A percentile compares a stretch with the other conserved stretches of the same genome.
Evolutionary conservation across 2,113 vertebrate genomes (phyloP).

Genomic region (Scomber scombrus): DNA sequence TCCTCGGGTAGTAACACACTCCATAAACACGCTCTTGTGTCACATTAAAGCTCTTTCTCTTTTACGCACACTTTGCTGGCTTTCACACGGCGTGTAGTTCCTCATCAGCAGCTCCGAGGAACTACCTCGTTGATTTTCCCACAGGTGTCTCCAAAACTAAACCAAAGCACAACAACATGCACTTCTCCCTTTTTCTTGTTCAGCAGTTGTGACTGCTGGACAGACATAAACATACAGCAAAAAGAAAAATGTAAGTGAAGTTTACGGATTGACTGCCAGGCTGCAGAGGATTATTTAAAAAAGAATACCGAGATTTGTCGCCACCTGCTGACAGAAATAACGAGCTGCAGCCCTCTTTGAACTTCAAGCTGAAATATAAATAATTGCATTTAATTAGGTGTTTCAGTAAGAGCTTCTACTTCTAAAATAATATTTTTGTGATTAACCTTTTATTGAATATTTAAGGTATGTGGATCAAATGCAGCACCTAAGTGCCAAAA

Average conservation of each 20-base stretch:
- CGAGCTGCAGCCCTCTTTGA: neutral
- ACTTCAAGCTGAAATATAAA: no score
- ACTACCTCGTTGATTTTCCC: slow-evolving; percentile 43
- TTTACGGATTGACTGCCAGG: neutral
- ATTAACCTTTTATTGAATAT: neutral
- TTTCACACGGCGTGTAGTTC: slow-evolving; percentile 20
- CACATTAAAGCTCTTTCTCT: neutral
- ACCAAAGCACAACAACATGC: slow-evolving; percentile 45
- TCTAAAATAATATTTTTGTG: no score
- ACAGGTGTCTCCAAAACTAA: slow-evolving; percentile 78
- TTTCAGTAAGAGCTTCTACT: no score
- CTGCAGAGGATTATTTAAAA: neutral
- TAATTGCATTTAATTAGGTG: no score
- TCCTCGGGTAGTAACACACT: slow-evolving; percentile 4
- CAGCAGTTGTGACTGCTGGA: neutral
- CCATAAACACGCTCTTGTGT: neutral
- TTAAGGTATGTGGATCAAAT: neutral
- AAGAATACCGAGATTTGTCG: slow-evolving; percentile 22
- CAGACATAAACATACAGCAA: neutral
- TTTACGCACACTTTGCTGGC: neutral
- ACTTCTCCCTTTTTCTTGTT: slow-evolving; percentile 56
- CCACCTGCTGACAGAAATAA: slow-evolving; percentile 57
- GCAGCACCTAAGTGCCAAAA: no score
- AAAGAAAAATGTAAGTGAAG: neutral
- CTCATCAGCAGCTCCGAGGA: slow-evolving; percentile 59